Evolutionary conservation across 2,888 invertebrate genomes (phyloP).

Genomic region (Salpingus planirostris): DNA sequence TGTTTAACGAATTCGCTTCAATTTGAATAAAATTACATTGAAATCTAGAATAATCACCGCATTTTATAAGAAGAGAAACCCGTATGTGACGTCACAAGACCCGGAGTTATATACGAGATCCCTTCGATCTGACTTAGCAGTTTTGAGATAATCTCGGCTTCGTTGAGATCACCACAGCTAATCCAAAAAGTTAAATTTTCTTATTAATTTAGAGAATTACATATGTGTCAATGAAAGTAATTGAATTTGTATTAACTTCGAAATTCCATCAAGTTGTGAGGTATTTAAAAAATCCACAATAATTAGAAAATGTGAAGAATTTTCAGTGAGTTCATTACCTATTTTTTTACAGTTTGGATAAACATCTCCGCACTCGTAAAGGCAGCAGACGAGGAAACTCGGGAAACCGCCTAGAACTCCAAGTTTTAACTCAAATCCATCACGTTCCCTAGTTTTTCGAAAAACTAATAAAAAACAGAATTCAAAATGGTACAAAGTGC

Average conservation of each 20-base stretch:
- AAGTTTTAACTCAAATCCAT: slow-evolving; percentile 73
- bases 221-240: slow-evolving; percentile 43
- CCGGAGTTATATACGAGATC: not conserved
- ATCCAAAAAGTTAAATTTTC: slow-evolving; percentile 4
- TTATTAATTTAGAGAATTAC: slow-evolving; percentile 3
- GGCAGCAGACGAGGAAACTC: slow-evolving; percentile 78
- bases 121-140: not conserved
- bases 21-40: too few relatives aligned
- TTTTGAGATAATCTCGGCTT: not conserved
- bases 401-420: slow-evolving; percentile 75
- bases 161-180: not conserved
- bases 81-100: not conserved
- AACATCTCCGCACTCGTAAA: slow-evolving; percentile 72
- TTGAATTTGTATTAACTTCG: slow-evolving; percentile 34
- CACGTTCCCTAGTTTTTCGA: slow-evolving; percentile 66
- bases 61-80: not conserved
- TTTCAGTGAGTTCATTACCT: too few relatives aligned
- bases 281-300: slow-evolving; percentile 29
- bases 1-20: too few relatives aligned
- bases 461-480: not conserved
- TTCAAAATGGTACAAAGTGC: slow-evolving; percentile 38
- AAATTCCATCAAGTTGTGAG: slow-evolving; percentile 38
- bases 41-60: too few relatives aligned
- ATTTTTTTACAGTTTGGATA: slow-evolving; percentile 65
- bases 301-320: too few relatives aligned